These are phyloP conservation scores for Agonopterix arenella DNA, from an alignment of 2,888 invertebrate genomes.

Conservation along the genomic window DNA sequence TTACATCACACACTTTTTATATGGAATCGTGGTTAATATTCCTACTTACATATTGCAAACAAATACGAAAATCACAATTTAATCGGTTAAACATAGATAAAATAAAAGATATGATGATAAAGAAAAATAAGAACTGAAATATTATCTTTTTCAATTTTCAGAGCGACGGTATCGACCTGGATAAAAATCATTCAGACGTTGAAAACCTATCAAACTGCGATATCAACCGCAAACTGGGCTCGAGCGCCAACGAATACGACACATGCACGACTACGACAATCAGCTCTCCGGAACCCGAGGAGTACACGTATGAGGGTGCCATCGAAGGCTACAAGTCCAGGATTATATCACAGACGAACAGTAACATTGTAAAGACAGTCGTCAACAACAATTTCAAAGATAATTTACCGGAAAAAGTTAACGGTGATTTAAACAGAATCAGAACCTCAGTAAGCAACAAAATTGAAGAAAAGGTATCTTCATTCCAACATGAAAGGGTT, in stretches of 20 bases:
- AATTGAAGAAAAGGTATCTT: slow-evolving; percentile 79
- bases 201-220: slow-evolving; percentile 68
- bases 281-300: slow-evolving; percentile 83
- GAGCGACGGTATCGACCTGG: slow-evolving; percentile 79
- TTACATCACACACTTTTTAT: slow-evolving; percentile 1
- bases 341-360: slow-evolving; percentile 79
- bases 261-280: slow-evolving; percentile 81
- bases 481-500: slow-evolving; percentile 71
- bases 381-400: slow-evolving; percentile 64
- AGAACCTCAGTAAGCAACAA: slow-evolving; percentile 72
- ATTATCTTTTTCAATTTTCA: slow-evolving; percentile 36
- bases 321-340: slow-evolving; percentile 91
- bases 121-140: not conserved
- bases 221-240: slow-evolving; percentile 64
- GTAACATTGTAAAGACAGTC: slow-evolving; percentile 60
- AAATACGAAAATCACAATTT: no score
- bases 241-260: slow-evolving; percentile 79
- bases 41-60: no score
- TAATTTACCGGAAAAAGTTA: slow-evolving; percentile 58
- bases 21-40: no score
- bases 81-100: no score
- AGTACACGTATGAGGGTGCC: slow-evolving; percentile 92
- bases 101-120: no score
- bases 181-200: slow-evolving; percentile 71
- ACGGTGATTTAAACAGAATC: slow-evolving; percentile 65